Evolutionary conservation across 2,113 vertebrate genomes (phyloP).

Genomic region (Mus musculus): GRCm39 chr13:25139001-25139500

Average conservation of each 20-base stretch:
- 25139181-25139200: slow-evolving; percentile 88
- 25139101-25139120: slow-evolving; percentile 87
- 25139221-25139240: fast-evolving
- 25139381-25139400: too few species aligned
- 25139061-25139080: not conserved
- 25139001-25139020: fast-evolving
- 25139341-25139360: not conserved
- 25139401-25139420: too few species aligned
- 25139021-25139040: fast-evolving
- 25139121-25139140: slow-evolving; percentile 90
- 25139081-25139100: slow-evolving; percentile 78
- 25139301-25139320: too few species aligned
- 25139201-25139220: not conserved
- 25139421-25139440: too few species aligned
- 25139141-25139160: slow-evolving; percentile 86
- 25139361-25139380: too few species aligned
- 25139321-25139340: not conserved
- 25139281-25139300: not conserved
- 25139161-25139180: slow-evolving; percentile 86
- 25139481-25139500: too few species aligned
- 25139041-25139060: not conserved
- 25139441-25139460: too few species aligned
- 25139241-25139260: fast-evolving
- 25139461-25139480: too few species aligned
- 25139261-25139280: not conserved